Percentiles rank a stretch among this genome's conserved stretches.
These are phyloP conservation scores for crab-eating macaque (Macaca fascicularis) DNA, from an alignment of 2,113 vertebrate species.

Conservation along the genomic window DNA sequence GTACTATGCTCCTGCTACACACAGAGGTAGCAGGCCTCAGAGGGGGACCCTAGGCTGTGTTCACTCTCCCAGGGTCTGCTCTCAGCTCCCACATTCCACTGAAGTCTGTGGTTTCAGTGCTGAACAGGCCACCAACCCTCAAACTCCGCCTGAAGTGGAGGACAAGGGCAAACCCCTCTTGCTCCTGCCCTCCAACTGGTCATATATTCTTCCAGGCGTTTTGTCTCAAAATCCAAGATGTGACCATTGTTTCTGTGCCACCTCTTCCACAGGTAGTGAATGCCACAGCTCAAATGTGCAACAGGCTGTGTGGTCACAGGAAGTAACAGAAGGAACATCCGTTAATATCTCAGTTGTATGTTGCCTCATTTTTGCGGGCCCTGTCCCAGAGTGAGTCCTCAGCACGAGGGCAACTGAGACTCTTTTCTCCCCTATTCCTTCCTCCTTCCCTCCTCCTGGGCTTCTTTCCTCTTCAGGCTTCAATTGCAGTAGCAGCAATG, in stretches of 20 bases:
- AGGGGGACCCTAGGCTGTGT: accelerated
- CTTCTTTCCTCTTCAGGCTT: not conserved
- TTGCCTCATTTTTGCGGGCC: not conserved
- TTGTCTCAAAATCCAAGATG: not conserved
- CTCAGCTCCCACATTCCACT: not conserved
- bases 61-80: not conserved
- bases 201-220: not conserved
- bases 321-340: not conserved
- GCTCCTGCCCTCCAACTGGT: not conserved
- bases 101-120: not conserved
- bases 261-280: not conserved
- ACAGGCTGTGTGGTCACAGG: not conserved
- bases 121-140: accelerated
- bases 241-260: not conserved
- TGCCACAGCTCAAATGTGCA: not conserved
- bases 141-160: not conserved
- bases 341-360: not conserved
- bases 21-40: not conserved
- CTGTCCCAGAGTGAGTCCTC: not conserved
- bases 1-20: accelerated
- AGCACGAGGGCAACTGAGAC: accelerated
- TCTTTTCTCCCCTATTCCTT: not conserved
- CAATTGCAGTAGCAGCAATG: not conserved
- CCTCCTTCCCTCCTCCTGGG: accelerated
- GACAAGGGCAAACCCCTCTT: not conserved